phyloP scores from a whole-genome alignment of 2,888 invertebrate species.

The Pemphredon lugubris region DNA sequence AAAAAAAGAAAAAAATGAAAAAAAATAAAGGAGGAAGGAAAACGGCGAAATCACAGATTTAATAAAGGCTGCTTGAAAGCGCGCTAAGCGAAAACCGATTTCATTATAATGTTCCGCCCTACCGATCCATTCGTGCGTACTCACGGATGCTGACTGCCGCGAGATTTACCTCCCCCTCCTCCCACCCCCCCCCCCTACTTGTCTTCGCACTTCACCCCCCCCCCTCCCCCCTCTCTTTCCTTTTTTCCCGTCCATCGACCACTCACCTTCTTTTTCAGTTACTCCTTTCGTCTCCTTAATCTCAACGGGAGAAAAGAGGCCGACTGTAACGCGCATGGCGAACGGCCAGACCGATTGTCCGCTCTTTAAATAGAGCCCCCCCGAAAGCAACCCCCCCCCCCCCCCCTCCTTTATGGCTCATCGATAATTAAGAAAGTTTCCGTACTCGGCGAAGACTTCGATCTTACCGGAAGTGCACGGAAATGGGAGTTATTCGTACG shows the following conservation, averaged over 20 bases:
- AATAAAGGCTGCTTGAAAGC: conserved; percentile 72
- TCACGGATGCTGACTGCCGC: conserved; percentile 58
- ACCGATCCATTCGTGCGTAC: conserved; percentile 54
- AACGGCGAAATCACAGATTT: conserved; percentile 70
- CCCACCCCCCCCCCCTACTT: background rate
- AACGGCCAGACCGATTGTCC: conserved; percentile 2
- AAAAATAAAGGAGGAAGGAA: conserved; percentile 41
- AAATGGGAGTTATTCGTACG: conserved; percentile 24
- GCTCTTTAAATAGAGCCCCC: background rate
- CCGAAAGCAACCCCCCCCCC: no score
- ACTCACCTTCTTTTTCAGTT: background rate
- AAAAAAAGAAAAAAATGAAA: no score
- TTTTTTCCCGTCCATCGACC: background rate
- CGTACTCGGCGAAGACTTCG: background rate
- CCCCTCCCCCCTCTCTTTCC: conserved; percentile 3
- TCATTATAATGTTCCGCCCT: conserved; percentile 71
- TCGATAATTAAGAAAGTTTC: conserved; percentile 59
- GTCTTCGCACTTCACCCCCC: no score
- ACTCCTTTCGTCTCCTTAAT: conserved; percentile 18
- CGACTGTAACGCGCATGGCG: conserved; percentile 11
- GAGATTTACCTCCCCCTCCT: conserved; percentile 41
- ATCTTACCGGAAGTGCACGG: conserved; percentile 10
- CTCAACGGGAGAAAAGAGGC: background rate
- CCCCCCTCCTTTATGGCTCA: conserved; percentile 5
- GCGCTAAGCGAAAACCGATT: conserved; percentile 78